Conservation (phyloP, 1,140 invertebrate species). For the Eriocheir sinensis region DNA sequence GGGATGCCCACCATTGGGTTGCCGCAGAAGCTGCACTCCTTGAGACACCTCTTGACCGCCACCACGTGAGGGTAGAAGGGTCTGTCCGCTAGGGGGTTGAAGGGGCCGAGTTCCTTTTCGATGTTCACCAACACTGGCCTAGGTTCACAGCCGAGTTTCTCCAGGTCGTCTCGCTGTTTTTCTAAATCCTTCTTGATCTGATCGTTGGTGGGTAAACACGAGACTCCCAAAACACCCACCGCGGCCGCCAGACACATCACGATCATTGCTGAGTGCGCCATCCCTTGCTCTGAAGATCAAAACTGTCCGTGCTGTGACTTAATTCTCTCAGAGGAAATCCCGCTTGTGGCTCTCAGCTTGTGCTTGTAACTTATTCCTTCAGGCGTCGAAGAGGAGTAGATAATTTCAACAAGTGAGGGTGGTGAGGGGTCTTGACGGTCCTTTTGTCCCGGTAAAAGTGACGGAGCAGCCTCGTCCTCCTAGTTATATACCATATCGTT, state of each 20-base stretch:
- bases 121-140: background rate
- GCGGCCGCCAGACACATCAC: constrained; percentile 7
- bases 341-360: too few relatives aligned
- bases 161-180: constrained; percentile 14
- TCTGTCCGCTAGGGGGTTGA: constrained; percentile 51
- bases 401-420: too few relatives aligned
- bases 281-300: background rate
- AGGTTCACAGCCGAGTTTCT: constrained; percentile 44
- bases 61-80: constrained; percentile 47
- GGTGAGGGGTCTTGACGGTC: too few relatives aligned
- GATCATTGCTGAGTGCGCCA: background rate
- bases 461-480: too few relatives aligned
- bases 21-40: constrained; percentile 69
- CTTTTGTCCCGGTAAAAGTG: too few relatives aligned
- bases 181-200: background rate
- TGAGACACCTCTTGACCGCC: constrained; percentile 31
- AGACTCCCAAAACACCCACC: background rate
- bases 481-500: too few relatives aligned
- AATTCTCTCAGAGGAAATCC: too few relatives aligned
- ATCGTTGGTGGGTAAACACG: background rate
- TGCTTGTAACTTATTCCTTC: too few relatives aligned
- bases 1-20: background rate
- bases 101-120: background rate
- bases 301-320: too few relatives aligned
- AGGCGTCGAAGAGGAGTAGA: too few relatives aligned